These are phyloP conservation scores for Aspidapion aeneum DNA, from an alignment of 2,888 invertebrate genomes.

Conservation along the genomic window DNA sequence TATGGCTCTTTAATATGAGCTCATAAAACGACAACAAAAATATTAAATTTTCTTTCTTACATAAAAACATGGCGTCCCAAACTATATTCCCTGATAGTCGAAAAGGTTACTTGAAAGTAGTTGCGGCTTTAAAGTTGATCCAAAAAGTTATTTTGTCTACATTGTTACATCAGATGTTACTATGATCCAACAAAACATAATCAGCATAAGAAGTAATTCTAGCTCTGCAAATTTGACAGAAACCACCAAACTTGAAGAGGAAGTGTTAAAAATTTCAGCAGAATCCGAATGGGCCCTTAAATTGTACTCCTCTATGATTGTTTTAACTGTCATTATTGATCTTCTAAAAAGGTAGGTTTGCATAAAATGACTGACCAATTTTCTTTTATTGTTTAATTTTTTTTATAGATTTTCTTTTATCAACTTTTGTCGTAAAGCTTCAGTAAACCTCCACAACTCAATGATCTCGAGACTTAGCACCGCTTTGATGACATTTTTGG, in stretches of 20 bases:
- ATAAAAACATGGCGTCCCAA: too few relatives aligned
- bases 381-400: too few relatives aligned
- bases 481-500: slow-evolving; percentile 37
- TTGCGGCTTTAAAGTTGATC: too few relatives aligned
- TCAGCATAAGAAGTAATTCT: slow-evolving; percentile 11
- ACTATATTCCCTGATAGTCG: too few relatives aligned
- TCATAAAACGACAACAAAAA: too few relatives aligned
- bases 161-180: too few relatives aligned
- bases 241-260: neutral
- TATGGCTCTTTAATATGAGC: too few relatives aligned
- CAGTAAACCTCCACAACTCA: slow-evolving; percentile 33
- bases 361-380: too few relatives aligned
- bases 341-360: slow-evolving; percentile 24
- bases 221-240: slow-evolving; percentile 6
- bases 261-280: neutral
- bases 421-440: slow-evolving; percentile 31
- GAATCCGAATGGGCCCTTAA: slow-evolving; percentile 25
- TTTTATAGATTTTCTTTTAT: too few relatives aligned
- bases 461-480: slow-evolving; percentile 33
- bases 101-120: too few relatives aligned
- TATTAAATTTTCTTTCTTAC: too few relatives aligned
- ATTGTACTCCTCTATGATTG: slow-evolving; percentile 33
- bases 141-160: too few relatives aligned
- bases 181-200: slow-evolving; percentile 27
- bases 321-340: slow-evolving; percentile 30